Percentiles rank a stretch among this genome's conserved stretches.
Conservation (phyloP, 2,113 vertebrate genomes). For the Aphelocoma coerulescens region DNA sequence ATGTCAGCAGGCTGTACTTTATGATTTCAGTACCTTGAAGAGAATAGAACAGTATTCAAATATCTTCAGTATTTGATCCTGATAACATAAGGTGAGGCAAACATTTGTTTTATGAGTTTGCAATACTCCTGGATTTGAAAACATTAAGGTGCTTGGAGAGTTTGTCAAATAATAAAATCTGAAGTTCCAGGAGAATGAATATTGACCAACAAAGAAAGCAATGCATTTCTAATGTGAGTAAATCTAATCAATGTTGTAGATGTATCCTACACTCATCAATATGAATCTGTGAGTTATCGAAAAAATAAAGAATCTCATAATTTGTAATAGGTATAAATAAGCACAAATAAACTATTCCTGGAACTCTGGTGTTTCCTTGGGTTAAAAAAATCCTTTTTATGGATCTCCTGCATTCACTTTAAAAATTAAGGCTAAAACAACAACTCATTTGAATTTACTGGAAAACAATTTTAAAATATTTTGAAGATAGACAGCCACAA, state of each 20-base stretch:
- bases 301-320: neutral
- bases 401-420: neutral
- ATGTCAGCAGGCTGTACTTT: neutral
- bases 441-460: neutral
- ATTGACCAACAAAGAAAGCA: neutral
- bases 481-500: neutral
- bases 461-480: neutral
- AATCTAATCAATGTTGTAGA: neutral
- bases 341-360: neutral
- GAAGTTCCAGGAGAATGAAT: neutral
- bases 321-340: neutral
- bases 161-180: conserved; percentile 4
- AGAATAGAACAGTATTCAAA: neutral
- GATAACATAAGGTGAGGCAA: neutral
- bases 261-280: neutral
- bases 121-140: neutral
- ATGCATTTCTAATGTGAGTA: neutral
- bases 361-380: neutral
- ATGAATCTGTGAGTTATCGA: neutral
- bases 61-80: neutral
- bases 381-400: neutral
- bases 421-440: neutral
- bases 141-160: neutral
- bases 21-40: neutral
- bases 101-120: neutral